Evolutionary conservation across 2,797 vertebrate genomes (phyloP), one percentile per base, ranked within the genome.

Genomic region (Protonibea diacanthus): DNA sequence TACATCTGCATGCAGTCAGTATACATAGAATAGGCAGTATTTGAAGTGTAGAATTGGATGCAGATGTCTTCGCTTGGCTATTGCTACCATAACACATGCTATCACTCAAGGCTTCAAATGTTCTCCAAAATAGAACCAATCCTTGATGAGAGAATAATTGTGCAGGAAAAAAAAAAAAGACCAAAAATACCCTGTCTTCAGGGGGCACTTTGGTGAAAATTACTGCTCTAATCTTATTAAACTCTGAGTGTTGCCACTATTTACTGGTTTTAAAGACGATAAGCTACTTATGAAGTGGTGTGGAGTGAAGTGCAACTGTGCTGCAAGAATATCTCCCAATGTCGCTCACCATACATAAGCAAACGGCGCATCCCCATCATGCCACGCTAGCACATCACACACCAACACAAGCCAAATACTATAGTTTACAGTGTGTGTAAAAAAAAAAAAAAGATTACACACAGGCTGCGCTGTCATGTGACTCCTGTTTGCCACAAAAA

Each of bases 401-500:
- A 40, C 53, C 71, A 81, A 60, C 86, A 68, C 78, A 57, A 83
- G 82, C 59, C 80, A 76, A 85, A 88, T 45, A 61, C 81, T 78
- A 82, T 61, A 65, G 83, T 87, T 84, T 79, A 78, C 75, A 82
- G 76, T 71, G 83, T 78, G 81, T 78, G 72, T 80, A 71, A 88
- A 33, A 33, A 29, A 29, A 29, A 27, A 27, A 29, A 29, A 90
- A 88, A 86, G 80, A 87, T 81, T 77, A 72, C 25, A 57, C 80
- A 25, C 84, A 82, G 80, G 80, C 86, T 84, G 83, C 25, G 70
- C 76, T n/a, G 81, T 92, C 91, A 88, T 92, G 89, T 91, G 93
- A 92, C 91, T 83, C 62, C 27, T 62, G 72, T 71, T 88, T 80
- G 74, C 79, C 82, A 88, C 88, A 88, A 87, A 87, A 91, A 92